Percentiles rank a stretch among this genome's conserved stretches.
Evolutionary conservation across 2,888 invertebrate genomes (phyloP).

Genomic region (Ectropis crepuscularia): DNA sequence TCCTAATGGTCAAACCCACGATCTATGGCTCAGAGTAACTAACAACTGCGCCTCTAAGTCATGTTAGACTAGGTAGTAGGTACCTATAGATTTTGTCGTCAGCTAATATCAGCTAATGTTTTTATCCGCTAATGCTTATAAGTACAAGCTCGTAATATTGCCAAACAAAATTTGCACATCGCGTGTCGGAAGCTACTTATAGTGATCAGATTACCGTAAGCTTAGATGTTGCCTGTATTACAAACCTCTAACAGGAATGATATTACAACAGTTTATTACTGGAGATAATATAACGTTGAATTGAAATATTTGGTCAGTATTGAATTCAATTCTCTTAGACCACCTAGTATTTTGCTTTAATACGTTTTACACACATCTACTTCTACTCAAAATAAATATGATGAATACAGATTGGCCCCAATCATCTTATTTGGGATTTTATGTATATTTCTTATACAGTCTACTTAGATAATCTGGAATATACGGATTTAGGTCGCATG

Average conservation of each 20-base stretch:
- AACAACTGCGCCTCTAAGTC: too few relatives aligned
- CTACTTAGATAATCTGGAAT: too few relatives aligned
- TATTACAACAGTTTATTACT: background rate
- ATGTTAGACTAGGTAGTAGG: background rate
- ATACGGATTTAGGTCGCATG: too few relatives aligned
- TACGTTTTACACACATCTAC: too few relatives aligned
- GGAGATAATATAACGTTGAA: background rate
- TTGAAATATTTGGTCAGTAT: background rate
- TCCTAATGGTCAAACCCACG: too few relatives aligned
- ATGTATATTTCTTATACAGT: too few relatives aligned
- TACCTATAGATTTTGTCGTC: conserved; percentile 5
- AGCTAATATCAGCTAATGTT: conserved; percentile 21
- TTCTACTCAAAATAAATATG: too few relatives aligned
- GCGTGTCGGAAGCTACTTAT: conserved; percentile 39
- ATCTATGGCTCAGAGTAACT: too few relatives aligned
- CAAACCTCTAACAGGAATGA: conserved; percentile 17
- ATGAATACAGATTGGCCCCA: too few relatives aligned
- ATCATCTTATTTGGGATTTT: too few relatives aligned
- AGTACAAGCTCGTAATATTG: conserved; percentile 25
- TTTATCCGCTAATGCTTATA: conserved; percentile 31
- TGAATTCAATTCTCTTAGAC: too few relatives aligned
- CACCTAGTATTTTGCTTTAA: too few relatives aligned
- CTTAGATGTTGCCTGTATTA: conserved; percentile 22
- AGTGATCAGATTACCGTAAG: conserved; percentile 35
- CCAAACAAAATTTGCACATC: conserved; percentile 38